Evolutionary conservation across 2,113 vertebrate species (phyloP).

Genomic region (Micronycteris hirsuta): DNA sequence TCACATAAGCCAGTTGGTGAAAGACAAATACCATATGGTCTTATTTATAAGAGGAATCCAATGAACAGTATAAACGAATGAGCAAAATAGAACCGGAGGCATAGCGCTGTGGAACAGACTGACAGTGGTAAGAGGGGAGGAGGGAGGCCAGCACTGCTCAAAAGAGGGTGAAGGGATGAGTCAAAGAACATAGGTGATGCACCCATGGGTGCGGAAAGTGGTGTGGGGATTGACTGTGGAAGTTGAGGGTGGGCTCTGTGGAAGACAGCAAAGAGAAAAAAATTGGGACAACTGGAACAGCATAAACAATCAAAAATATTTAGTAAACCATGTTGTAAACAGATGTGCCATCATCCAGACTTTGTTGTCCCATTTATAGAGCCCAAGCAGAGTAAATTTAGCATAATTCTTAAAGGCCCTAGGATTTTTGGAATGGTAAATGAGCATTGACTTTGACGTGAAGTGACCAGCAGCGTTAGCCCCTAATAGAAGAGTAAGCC

Average conservation of each 20-base stretch:
- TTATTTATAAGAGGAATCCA: neutral
- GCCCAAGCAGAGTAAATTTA: too few species aligned
- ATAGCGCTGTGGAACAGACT: neutral
- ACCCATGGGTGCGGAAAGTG: too few species aligned
- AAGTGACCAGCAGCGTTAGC: neutral
- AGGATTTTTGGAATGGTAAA: neutral
- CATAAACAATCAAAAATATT: neutral
- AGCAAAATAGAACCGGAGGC: neutral
- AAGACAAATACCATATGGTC: neutral
- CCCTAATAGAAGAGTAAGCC: neutral
- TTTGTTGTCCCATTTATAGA: neutral
- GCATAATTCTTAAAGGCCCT: neutral
- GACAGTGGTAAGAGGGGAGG: neutral
- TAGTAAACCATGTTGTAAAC: neutral
- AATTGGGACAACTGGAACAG: too few species aligned
- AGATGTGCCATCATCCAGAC: neutral
- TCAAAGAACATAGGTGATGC: too few species aligned
- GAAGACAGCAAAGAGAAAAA: too few species aligned
- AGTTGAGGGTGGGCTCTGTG: too few species aligned
- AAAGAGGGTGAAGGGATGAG: too few species aligned
- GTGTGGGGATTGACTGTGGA: too few species aligned
- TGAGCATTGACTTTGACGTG: neutral
- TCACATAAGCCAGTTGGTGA: neutral
- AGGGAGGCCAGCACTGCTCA: too few species aligned
- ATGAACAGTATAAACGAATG: neutral